Base-by-base conservation (phyloP, 2,113 vertebrate species). In the Bubo blakistoni region DNA sequence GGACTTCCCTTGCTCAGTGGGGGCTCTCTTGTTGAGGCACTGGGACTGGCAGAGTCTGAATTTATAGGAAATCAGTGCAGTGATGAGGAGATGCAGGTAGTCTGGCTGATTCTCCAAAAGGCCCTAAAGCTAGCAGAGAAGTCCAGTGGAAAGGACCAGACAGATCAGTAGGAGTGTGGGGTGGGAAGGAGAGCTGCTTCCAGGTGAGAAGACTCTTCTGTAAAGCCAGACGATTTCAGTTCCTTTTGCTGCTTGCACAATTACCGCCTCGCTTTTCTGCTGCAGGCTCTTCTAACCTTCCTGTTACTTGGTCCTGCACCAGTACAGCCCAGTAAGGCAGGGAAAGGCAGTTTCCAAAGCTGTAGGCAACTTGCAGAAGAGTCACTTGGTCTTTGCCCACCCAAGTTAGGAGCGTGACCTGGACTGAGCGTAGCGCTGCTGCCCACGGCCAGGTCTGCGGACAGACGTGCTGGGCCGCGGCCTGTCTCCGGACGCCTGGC, bases 401-500 rank as follows among this genome's bases (percentile, higher is more conserved):
- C 26, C 32, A 12, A 20, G 30, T 47, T 32, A 46, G 66, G n/a
- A 67, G 11, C 2, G 24, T 2, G 16, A 19, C n/a, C 42, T 12
- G 65, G 59, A 11, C 42, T 29, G 38, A 65, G 25, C 0, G 12
- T 24, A 29, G 69, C 59, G 66, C 44, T 72, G 34, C 29, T 40
- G 10, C 10, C 38, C 1, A 0, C 6, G 18, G 5, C 54, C 0
- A 0, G 52, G 11, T 29, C 49, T 54, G 59, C 81, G 63, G 81
- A 3, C 34, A 10, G 22, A 16, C 0, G 0, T 9, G 36, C 29
- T 62, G 74, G 52, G 11, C 36, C 29, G 19, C 8, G 38, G 54
- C 63, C 44, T n/a, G 16, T 10, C 14, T 10, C 14, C 1, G 3
- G n/a, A 4, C 2, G 10, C 1, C 12, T 2, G 16, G 30, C 0